These are phyloP conservation scores for Drosophila subpulchrella DNA, from an alignment of 1,140 invertebrate genomes.

Conservation along the genomic window DNA sequence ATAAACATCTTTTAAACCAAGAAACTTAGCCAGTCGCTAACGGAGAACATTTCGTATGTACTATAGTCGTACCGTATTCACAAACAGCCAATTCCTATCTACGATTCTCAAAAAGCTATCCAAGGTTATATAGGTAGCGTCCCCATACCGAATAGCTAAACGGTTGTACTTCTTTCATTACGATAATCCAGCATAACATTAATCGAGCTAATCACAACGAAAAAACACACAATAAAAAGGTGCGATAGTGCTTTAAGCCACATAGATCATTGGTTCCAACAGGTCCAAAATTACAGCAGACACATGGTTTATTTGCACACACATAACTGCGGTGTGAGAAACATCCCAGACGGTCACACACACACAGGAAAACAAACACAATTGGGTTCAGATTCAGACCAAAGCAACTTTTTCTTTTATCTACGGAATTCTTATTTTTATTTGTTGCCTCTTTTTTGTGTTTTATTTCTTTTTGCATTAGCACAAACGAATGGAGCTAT, in stretches of 20 bases:
- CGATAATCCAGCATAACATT: slow-evolving; percentile 20
- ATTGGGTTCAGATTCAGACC: slow-evolving; percentile 42
- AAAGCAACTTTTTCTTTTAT: slow-evolving; percentile 71
- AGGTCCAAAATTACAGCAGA: slow-evolving; percentile 56
- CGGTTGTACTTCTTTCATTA: too few relatives aligned
- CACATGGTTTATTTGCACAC: slow-evolving; percentile 20
- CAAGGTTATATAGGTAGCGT: neutral
- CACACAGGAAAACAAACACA: slow-evolving; percentile 10
- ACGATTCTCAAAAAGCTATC: neutral
- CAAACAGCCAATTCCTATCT: neutral
- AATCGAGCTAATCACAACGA: slow-evolving; percentile 41
- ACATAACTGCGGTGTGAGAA: slow-evolving; percentile 28
- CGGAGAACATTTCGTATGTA: too few relatives aligned
- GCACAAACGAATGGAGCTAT: slow-evolving; percentile 63
- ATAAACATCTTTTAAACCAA: too few relatives aligned
- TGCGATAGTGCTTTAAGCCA: slow-evolving; percentile 33
- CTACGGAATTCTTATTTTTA: slow-evolving; percentile 55
- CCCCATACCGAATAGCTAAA: neutral
- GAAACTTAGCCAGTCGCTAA: too few relatives aligned
- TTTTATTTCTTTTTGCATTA: slow-evolving; percentile 77
- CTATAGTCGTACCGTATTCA: too few relatives aligned
- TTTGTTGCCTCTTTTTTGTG: slow-evolving; percentile 60
- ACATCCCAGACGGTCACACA: slow-evolving; percentile 33
- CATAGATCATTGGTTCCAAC: slow-evolving; percentile 52
- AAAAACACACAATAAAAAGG: slow-evolving; percentile 42